phyloP scores from a whole-genome alignment of 2,113 vertebrate genomes.

The Odobenus rosmarus region DNA sequence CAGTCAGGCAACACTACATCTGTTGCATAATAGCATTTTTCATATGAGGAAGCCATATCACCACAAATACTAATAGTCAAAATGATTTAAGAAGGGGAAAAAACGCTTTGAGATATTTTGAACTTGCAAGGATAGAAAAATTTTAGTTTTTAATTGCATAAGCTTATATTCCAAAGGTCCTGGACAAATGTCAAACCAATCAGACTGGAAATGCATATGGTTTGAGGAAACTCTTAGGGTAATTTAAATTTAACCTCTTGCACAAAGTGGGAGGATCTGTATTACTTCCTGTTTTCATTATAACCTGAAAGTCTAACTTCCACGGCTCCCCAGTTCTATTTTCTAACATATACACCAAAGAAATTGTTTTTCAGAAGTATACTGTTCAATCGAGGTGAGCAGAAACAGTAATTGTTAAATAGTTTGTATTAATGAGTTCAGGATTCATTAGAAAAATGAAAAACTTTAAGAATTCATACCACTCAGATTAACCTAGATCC shows the following conservation, averaged over 20 bases:
- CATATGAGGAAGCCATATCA: background rate
- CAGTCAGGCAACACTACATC: conserved; percentile 48
- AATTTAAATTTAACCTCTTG: conserved; percentile 45
- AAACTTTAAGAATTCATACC: background rate
- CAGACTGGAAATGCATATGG: conserved; percentile 25
- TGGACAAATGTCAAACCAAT: conserved; percentile 46
- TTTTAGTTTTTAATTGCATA: conserved; percentile 25
- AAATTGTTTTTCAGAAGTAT: background rate
- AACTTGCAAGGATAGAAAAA: background rate
- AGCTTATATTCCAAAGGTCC: conserved; percentile 38
- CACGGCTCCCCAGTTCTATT: background rate
- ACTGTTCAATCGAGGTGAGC: background rate
- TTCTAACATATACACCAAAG: background rate
- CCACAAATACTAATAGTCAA: conserved; percentile 38
- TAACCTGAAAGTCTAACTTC: background rate
- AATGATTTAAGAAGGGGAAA: conserved; percentile 59
- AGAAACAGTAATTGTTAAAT: background rate
- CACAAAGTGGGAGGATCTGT: background rate
- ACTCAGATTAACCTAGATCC: background rate
- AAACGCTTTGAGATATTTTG: conserved; percentile 19
- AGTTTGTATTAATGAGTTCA: background rate
- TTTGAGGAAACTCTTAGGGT: background rate
- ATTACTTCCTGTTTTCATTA: conserved; percentile 47
- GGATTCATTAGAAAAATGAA: background rate
- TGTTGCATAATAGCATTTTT: conserved; percentile 65